Percentiles rank a stretch among this genome's conserved stretches.
phyloP scores from a whole-genome alignment of 2,888 invertebrate genomes.

The Ophioninae sp. region DNA sequence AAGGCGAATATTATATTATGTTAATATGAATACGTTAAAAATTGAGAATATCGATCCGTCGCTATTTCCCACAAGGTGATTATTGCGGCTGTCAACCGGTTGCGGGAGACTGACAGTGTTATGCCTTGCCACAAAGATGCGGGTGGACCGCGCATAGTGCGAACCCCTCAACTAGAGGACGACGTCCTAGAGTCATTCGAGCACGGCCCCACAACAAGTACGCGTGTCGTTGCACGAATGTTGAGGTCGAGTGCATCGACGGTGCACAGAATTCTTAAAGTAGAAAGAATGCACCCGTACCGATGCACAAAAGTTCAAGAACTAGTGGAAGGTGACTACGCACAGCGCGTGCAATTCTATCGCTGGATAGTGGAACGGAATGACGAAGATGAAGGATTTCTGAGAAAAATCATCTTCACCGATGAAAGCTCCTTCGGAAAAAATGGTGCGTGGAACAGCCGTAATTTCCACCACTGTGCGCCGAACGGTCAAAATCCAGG shows the following conservation, averaged over 20 bases:
- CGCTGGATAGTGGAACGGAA: neutral
- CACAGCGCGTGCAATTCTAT: neutral
- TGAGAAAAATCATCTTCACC: slow-evolving; percentile 3
- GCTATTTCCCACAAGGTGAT: no score
- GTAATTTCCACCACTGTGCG: slow-evolving; percentile 26
- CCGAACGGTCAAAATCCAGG: slow-evolving; percentile 20
- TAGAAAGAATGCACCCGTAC: slow-evolving; percentile 12
- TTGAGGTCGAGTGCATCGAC: neutral
- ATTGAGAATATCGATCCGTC: no score
- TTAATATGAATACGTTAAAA: no score
- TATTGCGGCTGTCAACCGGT: no score
- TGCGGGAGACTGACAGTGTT: neutral
- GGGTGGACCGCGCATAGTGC: neutral
- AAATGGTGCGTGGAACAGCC: slow-evolving; percentile 17
- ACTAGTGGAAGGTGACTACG: neutral
- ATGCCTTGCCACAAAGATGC: neutral
- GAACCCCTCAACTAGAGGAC: neutral
- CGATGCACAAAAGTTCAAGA: no score
- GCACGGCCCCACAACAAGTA: neutral
- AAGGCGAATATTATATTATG: no score
- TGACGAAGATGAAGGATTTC: neutral
- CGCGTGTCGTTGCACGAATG: slow-evolving; percentile 3
- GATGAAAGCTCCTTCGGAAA: slow-evolving; percentile 27
- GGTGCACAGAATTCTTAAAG: slow-evolving; percentile 13
- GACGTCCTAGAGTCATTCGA: no score